A percentile compares a stretch with the other conserved stretches of the same genome.
These are phyloP conservation scores for Cynaeus angustus DNA, from an alignment of 2,888 invertebrate species.

Conservation along the genomic window DNA sequence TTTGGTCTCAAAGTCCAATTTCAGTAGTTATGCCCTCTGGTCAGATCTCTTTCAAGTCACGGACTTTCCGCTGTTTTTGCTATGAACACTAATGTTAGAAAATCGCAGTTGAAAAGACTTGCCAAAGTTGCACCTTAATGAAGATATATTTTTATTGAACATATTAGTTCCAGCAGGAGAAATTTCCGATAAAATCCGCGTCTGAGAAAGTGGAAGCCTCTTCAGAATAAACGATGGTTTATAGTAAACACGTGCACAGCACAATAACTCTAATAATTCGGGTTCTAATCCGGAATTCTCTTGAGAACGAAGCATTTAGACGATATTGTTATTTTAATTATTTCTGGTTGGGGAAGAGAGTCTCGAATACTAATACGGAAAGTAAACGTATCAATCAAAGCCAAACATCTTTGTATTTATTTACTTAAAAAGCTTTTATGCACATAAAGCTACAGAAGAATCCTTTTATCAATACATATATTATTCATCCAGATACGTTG, in stretches of 20 bases:
- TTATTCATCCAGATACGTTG: constrained; percentile 44
- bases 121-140: constrained; percentile 45
- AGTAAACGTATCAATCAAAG: constrained; percentile 35
- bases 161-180: constrained; percentile 37
- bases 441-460: constrained; percentile 46
- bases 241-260: constrained; percentile 37
- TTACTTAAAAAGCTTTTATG: constrained; percentile 47
- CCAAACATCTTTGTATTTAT: constrained; percentile 40
- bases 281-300: constrained; percentile 18
- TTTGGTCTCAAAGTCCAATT: constrained; percentile 6
- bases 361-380: constrained; percentile 15
- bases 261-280: constrained; percentile 30
- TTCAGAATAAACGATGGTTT: constrained; percentile 40
- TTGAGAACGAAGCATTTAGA: constrained; percentile 14
- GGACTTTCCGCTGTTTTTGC: constrained; percentile 47
- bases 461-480: constrained; percentile 50
- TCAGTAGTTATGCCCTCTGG: neutral
- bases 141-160: constrained; percentile 48
- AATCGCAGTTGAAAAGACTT: constrained; percentile 47
- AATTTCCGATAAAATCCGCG: constrained; percentile 34
- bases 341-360: constrained; percentile 7
- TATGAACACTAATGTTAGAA: constrained; percentile 51
- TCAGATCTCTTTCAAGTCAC: constrained; percentile 25
- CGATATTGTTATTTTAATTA: constrained; percentile 37
- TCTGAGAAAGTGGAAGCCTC: constrained; percentile 27